Evolutionary conservation across 2,888 invertebrate genomes (phyloP).

Genomic region (Dicranocentrus wangi): DNA sequence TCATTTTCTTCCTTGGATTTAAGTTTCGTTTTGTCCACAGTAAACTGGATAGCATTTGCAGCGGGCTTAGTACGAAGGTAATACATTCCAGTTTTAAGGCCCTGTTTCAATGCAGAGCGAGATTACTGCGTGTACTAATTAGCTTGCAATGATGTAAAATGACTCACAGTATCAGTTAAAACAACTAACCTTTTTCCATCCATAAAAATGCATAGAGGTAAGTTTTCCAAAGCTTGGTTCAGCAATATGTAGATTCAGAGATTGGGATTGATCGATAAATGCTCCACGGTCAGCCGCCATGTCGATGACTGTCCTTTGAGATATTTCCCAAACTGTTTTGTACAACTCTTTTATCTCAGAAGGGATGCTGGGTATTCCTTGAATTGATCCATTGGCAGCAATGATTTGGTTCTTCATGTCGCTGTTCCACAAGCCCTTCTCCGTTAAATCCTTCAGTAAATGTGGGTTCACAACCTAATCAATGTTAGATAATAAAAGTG

Average conservation of each 20-base stretch:
- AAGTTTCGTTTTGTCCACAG: conserved; percentile 90
- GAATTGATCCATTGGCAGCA: conserved; percentile 92
- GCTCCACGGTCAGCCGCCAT: conserved; percentile 99
- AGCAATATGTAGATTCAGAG: conserved; percentile 97
- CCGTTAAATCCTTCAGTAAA: conserved; percentile 92
- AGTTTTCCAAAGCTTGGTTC: conserved; percentile 94
- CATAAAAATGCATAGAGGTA: conserved; percentile 98
- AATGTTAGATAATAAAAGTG: not conserved
- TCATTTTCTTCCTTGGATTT: conserved; percentile 76
- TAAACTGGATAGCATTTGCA: conserved; percentile 96
- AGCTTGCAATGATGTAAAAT: too few relatives aligned
- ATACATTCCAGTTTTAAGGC: conserved; percentile 99
- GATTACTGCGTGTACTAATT: too few relatives aligned
- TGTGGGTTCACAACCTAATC: conserved; percentile 93
- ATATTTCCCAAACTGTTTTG: conserved; percentile 98
- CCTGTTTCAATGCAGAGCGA: conserved; percentile 78
- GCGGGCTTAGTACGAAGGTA: conserved; percentile 97
- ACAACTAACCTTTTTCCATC: conserved; percentile 88
- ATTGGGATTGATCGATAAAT: conserved; percentile 99
- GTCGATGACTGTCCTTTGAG: conserved; percentile 91
- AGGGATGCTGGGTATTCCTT: conserved; percentile 89
- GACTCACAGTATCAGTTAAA: not conserved
- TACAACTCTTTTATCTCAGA: conserved; percentile 89
- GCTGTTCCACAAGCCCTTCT: conserved; percentile 92
- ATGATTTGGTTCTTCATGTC: conserved; percentile 96